Evolutionary conservation across 1,140 invertebrate genomes (phyloP), one percentile per base, ranked within the genome.

Genomic region (Tyrophagus putrescentiae): DNA sequence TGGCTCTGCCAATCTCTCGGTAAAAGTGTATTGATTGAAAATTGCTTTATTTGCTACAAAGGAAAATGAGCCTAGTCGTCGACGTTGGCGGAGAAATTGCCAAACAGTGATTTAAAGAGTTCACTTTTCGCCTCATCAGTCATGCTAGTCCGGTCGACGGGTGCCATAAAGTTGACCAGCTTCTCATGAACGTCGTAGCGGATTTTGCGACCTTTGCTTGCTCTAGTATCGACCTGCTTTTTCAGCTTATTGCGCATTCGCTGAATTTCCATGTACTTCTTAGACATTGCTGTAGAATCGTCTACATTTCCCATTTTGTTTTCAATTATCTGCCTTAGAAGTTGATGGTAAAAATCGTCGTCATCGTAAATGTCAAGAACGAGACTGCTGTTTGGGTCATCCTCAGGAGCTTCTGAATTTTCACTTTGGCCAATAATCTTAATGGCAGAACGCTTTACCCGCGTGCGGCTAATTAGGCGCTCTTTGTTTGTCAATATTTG

Each of bases 261-360:
- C 69, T 96, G 90, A 50, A 97, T 75, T 66, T 93, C 82, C 42
- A 92, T 79, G 82, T 86, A 94, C 67, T 90, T 85, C 64, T 77
- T 57, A 63, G 69, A 71, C 57, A 75, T 64, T 9, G 68, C 68
- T 9, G 71, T 60, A 16, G 88, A 84, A 76, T 92, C 88, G 11
- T 80, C 82, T 6, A 85, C 76, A 66, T 85, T 82, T 53, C 45
- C 76, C 6, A 86, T 84, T 75, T 93, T 94, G 54, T 82, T 81
- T 70, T 96, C 88, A 64, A 98, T 93, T 16, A 96, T 73, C 69
- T 96, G 90, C 61, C 88, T 75, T 27, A 98, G 72, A 23, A 95
- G 71, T 68, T 91, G 85, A 72, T 95, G 89, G 75, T 97, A 97
- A 70, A 96, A 98, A 71, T 98, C 93, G 71, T 84, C 84, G 71